Evolutionary conservation across 2,888 invertebrate genomes (phyloP).

Genomic region (Petrophora chlorosata): DNA sequence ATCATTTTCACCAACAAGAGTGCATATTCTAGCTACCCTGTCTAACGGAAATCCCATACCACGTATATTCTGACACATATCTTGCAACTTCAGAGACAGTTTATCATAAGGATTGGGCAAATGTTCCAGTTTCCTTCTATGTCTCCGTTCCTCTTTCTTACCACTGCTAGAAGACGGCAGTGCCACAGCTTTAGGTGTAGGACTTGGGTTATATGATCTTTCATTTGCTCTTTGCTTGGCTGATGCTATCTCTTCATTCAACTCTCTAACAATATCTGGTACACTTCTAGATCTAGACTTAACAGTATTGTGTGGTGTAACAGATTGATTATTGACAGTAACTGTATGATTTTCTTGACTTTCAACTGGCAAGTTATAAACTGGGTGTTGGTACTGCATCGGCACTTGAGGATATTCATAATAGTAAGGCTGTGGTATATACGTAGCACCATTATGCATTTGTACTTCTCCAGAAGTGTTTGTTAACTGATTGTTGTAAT

Average conservation of each 20-base stretch:
- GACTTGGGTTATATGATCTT: conserved; percentile 80
- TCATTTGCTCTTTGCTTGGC: conserved; percentile 78
- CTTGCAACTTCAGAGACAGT: conserved; percentile 82
- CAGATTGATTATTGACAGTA: too few relatives aligned
- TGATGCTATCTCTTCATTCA: conserved; percentile 86
- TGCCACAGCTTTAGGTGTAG: conserved; percentile 61
- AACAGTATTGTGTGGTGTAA: conserved; percentile 48
- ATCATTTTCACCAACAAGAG: conserved; percentile 90
- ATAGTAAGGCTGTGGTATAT: conserved; percentile 71
- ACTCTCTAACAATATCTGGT: conserved; percentile 89
- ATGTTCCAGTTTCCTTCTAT: conserved; percentile 57
- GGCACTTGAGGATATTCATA: conserved; percentile 64
- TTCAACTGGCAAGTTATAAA: conserved; percentile 35
- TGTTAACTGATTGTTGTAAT: conserved; percentile 55
- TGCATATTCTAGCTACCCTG: conserved; percentile 91
- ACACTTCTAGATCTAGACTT: conserved; percentile 86
- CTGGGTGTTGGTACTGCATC: conserved; percentile 50
- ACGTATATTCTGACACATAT: conserved; percentile 88
- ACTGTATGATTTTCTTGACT: conserved; percentile 37
- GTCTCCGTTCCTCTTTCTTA: conserved; percentile 52
- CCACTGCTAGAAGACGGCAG: conserved; percentile 51
- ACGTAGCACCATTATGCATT: conserved; percentile 56
- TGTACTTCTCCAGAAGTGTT: conserved; percentile 48
- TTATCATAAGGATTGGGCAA: conserved; percentile 71
- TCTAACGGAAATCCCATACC: conserved; percentile 95